Conservation (phyloP, 2,113 vertebrate genomes). For the Zeus faber region DNA sequence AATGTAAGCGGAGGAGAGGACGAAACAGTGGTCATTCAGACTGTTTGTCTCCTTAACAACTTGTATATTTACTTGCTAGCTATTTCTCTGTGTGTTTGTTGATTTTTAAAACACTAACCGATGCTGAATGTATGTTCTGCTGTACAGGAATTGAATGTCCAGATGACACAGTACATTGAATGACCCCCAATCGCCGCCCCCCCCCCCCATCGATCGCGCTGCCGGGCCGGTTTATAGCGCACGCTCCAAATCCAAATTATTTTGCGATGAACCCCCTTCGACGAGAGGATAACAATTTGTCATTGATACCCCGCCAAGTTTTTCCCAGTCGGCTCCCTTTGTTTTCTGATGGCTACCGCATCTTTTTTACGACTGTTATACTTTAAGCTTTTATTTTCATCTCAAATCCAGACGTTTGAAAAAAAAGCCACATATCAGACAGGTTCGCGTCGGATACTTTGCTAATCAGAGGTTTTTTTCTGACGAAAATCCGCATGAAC, state of each 20-base stretch:
- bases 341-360: conserved; percentile 19
- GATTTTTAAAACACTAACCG: conserved; percentile 73
- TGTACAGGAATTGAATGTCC: conserved; percentile 75
- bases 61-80: conserved; percentile 67
- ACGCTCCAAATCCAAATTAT: no score
- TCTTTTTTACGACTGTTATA: no score
- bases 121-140: conserved; percentile 81
- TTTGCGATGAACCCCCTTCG: conserved; percentile 8
- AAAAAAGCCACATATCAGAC: conserved; percentile 39
- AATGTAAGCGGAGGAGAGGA: conserved; percentile 36
- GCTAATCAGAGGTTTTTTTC: conserved; percentile 42
- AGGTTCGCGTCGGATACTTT: conserved; percentile 15
- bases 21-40: conserved; percentile 55
- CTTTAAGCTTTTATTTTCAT: conserved; percentile 9
- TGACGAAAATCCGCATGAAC: conserved; percentile 27
- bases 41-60: conserved; percentile 64
- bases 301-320: no score
- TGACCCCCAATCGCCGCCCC: conserved; percentile 36
- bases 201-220: no score
- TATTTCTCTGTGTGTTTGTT: conserved; percentile 62
- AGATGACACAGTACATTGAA: conserved; percentile 62
- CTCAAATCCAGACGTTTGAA: conserved; percentile 29
- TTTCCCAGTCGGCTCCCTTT: conserved; percentile 24
- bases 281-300: conserved; percentile 6
- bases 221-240: no score